Evolutionary conservation across 2,113 vertebrate genomes (phyloP), one percentile per base, ranked within the genome.

Genomic region (Cololabis saira): DNA sequence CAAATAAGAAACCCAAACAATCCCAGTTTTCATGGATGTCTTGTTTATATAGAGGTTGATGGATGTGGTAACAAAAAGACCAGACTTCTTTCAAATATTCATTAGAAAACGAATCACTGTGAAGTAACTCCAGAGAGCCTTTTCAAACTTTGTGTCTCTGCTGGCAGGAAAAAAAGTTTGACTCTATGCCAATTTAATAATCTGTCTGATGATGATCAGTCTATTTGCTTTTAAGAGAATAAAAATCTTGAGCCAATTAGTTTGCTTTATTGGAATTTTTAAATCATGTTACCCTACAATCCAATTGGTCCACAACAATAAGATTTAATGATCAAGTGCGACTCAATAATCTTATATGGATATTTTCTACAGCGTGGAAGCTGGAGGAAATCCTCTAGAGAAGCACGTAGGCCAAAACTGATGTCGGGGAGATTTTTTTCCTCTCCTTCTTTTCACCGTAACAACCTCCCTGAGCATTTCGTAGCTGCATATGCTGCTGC

Each of bases 401-500:
- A 68, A 85, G 71, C 76, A 76, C 33, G 74, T 81, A 71, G 83
- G 76, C 74, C 5, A 43, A 78, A n/a, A 76, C 71, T 79, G 76
- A 82, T 76, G 75, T 76, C 56, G 69, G 70, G 63, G 84, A 83
- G 57, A 86, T 81, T 76, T 86, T 85, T 60, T 30, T 27, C 43
- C 69, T 78, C 64, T 82, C 67, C 54, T 67, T 73, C 73, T 76
- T 83, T 80, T 80, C 77, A 76, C 78, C 84, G 83, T 86, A 87
- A 89, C 87, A 85, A 86, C 84, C 83, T 87, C 83, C 83, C 87
- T 75, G 85, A 88, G 83, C 74, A 80, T 88, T 89, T 87, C 84
- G 82, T 84, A 75, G 84, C 86, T 87, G 87, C 89, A 89, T 87
- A 88, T 90, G 81, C 81, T 90, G 81, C 87, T 84, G 88, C 90